Base-by-base conservation (phyloP, 2,113 vertebrate genomes). In the Strix uralensis region DNA sequence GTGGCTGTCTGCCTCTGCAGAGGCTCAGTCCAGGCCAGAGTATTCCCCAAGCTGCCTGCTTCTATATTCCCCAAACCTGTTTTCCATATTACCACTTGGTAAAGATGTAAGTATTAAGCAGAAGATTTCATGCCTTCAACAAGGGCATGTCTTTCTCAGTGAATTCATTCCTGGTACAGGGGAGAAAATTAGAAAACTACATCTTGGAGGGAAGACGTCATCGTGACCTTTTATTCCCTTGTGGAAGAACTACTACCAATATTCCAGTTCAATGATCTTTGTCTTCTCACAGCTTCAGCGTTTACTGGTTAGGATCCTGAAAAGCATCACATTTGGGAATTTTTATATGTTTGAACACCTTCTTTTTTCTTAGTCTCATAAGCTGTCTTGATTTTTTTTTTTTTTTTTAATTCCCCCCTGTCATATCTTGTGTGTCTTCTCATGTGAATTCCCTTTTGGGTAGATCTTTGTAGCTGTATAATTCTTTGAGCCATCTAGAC, bases 261-360 rank as follows among this genome's bases (percentile, higher is more conserved):
- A 97, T 97, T 92, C 95, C 95, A 96, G 83, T 81, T 94, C 95
- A 91, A 71, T 97, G 96, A 98, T 95, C 97, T 97, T 97, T 98
- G 90, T 96, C 85, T 97, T 96, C 58, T 95, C 57, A 80, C 70
- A 74, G 78, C 79, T 88, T 75, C 90, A 92, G 86, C 62, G 30
- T 49, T 86, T 77, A 83, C 40, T 29, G 71, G 70, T 78, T 94
- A 93, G 78, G 67, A 95, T 93, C 42, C 77, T 63, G 94, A 92
- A 94, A 96, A 94, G 29, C 59, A 32, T 59, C 67, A 67, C 14
- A 13, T 81, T 75, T 71, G 27, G 13, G 27, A 25, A 15, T 75
- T 96, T 95, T 90, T 69, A 36, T 7, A 30, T 90, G 83, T 94
- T 80, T 82, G 1, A 73, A 67, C 3, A 1, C 54, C 30, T 15